These are phyloP conservation scores for Dendroctonus valens DNA, from an alignment of 1,140 invertebrate species.

Conservation along the genomic window DNA sequence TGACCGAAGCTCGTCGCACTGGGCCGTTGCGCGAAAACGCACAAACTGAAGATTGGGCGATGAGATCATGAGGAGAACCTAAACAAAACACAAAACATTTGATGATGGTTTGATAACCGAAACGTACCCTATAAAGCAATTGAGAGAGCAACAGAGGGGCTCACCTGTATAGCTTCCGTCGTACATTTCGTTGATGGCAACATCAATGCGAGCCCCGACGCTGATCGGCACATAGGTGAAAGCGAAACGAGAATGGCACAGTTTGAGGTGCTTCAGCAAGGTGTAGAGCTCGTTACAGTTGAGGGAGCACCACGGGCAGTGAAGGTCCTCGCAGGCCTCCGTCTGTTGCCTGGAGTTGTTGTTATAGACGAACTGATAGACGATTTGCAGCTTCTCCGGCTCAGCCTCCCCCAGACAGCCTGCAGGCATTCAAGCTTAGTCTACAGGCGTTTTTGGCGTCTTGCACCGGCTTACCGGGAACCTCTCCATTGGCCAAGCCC, in stretches of 20 bases:
- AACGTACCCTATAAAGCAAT: too few species aligned
- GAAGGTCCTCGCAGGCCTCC: constrained; percentile 86
- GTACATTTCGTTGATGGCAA: constrained; percentile 92
- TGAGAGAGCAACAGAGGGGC: too few species aligned
- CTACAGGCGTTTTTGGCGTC: neutral
- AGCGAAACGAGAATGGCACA: constrained; percentile 90
- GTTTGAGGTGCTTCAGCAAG: constrained; percentile 88
- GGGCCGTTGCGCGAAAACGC: constrained; percentile 76
- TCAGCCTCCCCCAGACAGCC: constrained; percentile 34
- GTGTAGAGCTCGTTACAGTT: constrained; percentile 86
- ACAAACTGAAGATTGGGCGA: constrained; percentile 61
- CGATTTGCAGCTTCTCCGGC: constrained; percentile 66
- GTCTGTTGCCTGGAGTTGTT: constrained; percentile 94
- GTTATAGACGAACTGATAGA: constrained; percentile 95
- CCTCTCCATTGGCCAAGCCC: constrained; percentile 41
- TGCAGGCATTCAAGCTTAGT: neutral
- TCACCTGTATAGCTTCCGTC: constrained; percentile 86
- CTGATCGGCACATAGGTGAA: constrained; percentile 86
- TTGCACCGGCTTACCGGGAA: neutral
- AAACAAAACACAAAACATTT: neutral
- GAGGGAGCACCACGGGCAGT: constrained; percentile 93
- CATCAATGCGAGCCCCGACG: constrained; percentile 87
- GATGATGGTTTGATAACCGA: too few species aligned
- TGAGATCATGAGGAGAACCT: constrained; percentile 85
- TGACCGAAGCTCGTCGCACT: constrained; percentile 79